Base-by-base conservation (phyloP, 2,113 vertebrate genomes). In the Neofelis nebulosa region DNA sequence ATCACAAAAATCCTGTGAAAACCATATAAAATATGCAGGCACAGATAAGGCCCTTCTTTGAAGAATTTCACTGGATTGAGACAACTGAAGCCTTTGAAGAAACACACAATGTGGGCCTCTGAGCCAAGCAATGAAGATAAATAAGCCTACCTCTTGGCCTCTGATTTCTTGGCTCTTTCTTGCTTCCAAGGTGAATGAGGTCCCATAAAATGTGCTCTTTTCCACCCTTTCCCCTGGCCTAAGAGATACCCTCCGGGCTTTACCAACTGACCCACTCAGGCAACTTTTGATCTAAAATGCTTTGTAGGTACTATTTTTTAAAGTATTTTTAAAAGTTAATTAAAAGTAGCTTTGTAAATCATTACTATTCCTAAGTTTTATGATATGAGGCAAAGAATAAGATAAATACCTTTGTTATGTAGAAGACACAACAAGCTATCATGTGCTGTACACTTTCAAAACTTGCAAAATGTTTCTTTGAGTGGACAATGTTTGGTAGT, bases 401-500 rank as follows among this genome's bases (percentile, higher is more conserved):
- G 66, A 81, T 66, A 94, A 90, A 93, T 98, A 99, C 99, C 99
- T 99, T 99, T 95, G 99, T 98, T 83, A 99, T 96, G 97, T 99
- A 99, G 98, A 99, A 99, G 71, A 99, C 99, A 79, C 99, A 99
- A 95, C 99, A 99, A 80, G 99, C 99, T 94, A 99, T 99, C 99
- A 99, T 99, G 96, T 99, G 99, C 95, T 99, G 99, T 23, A 99
- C 89, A 23, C 99, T 99, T 93, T 99, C 99, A 61, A 98, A 98
- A 91, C 98, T 98, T n/a, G 93, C 95, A 95, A 74, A 73, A 14
- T 98, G 84, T 89, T 98, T 99, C 96, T 96, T 99, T 57, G 99
- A 98, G 96, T 99, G 99, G 89, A 98, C 86, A 94, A 97, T 71
- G 92, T 31, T 97, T 94, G 99, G 99, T 83, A 99, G 99, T 97